phyloP scores from a whole-genome alignment of 2,113 vertebrate genomes.

The Albula goreensis region DNA sequence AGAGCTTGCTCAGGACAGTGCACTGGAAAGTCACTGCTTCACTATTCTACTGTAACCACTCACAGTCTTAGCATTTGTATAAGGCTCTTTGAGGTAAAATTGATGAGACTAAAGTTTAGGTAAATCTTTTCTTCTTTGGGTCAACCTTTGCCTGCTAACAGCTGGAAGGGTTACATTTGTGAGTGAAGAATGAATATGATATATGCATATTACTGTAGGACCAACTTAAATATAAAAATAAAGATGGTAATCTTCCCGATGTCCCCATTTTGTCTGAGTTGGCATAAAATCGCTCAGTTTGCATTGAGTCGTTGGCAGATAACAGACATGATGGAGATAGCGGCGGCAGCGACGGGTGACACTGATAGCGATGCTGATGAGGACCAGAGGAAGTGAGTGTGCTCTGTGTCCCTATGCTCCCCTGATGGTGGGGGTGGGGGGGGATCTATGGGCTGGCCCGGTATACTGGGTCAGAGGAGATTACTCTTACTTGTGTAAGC shows the following conservation, averaged over 20 bases:
- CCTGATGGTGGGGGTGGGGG: neutral
- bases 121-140: neutral
- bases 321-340: neutral
- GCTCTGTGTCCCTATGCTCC: neutral
- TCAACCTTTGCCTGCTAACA: neutral
- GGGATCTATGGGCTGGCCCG: conserved; percentile 24
- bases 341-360: neutral
- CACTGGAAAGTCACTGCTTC: neutral
- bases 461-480: conserved; percentile 40
- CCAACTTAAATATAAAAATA: too few species aligned
- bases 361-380: neutral
- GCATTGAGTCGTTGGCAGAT: neutral
- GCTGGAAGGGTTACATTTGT: neutral
- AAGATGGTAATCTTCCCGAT: too few species aligned
- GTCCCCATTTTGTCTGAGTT: neutral
- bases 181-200: neutral
- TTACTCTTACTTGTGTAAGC: conserved; percentile 42
- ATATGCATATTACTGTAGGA: too few species aligned
- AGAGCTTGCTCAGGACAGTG: neutral
- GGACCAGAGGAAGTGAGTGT: neutral
- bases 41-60: neutral
- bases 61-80: neutral
- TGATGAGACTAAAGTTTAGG: too few species aligned
- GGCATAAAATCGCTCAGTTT: neutral
- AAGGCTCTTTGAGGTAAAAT: too few species aligned